Evolutionary conservation across 2,797 vertebrate species (phyloP), one percentile per base, ranked within the genome.

Genomic region (Anolis apletophallus): DNA sequence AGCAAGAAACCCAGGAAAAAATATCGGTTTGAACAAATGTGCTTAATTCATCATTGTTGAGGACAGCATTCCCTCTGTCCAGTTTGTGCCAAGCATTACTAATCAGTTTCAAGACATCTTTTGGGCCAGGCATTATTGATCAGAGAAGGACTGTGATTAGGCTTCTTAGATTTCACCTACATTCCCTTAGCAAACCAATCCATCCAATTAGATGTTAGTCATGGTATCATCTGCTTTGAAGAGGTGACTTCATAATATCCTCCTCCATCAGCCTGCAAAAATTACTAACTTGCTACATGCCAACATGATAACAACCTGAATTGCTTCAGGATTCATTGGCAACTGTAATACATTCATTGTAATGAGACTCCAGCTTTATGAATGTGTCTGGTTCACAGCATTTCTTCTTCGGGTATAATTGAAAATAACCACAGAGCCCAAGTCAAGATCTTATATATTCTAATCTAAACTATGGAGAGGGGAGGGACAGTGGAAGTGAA

Each of bases 121-220:
- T 91, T 72, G 40, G 88, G 3, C 14, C 84, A 81, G 52, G 12
- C 1, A 36, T 26, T 88, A 29, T 6, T 1, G 19, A 88, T 80
- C 8, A 83, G 46, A 91, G 57, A 72, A 86, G 54, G 82, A 50
- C 85, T 69, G 16, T 87, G 75, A 77, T 91, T 67, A 26, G 46
- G 73, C 91, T 89, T 81, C 73, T 86, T 76, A 93, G 81, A 80
- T 34, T 61, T 29, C 88, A 79, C 82, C 17, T 73, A 68, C 34
- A 82, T 87, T 32, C n/a, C 16, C 14, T 86, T 85, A 82, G 88
- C 80, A 90, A 92, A 92, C 69, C 83, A 93, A 52, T 68, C 86
- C 84, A 91, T 86, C 88, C 90, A 83, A 92, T 91, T 91, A 59
- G 85, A 90, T 91, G 90, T 85, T 84, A 90, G 78, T 84, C 88